These are phyloP conservation scores for Armadillidium nasatum DNA, from an alignment of 1,140 invertebrate species.

Conservation along the genomic window DNA sequence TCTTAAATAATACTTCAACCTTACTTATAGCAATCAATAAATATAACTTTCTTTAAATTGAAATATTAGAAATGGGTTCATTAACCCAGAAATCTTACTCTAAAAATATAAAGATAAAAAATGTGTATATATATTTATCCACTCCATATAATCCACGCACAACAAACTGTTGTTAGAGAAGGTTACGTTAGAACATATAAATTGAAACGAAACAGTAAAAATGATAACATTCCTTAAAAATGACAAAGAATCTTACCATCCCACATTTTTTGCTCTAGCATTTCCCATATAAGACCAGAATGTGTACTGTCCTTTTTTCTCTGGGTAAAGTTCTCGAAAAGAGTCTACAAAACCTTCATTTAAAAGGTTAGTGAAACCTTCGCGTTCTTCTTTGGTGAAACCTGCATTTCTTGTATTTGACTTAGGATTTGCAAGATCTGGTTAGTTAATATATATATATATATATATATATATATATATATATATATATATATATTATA, in stretches of 20 bases:
- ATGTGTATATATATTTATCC: neutral
- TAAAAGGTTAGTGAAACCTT: slow-evolving; percentile 81
- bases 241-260: slow-evolving; percentile 64
- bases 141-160: neutral
- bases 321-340: slow-evolving; percentile 81
- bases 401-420: slow-evolving; percentile 88
- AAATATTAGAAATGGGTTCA: neutral
- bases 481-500: no score
- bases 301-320: slow-evolving; percentile 76
- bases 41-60: neutral
- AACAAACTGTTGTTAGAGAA: neutral
- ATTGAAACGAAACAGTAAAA: neutral
- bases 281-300: slow-evolving; percentile 92
- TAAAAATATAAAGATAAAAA: neutral
- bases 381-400: slow-evolving; percentile 89
- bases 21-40: no score
- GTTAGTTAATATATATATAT: no score
- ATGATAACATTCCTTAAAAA: neutral
- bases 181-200: neutral
- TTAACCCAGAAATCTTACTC: neutral
- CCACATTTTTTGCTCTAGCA: slow-evolving; percentile 80
- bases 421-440: slow-evolving; percentile 89
- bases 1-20: no score
- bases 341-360: slow-evolving; percentile 76
- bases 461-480: no score